Evolutionary conservation across 2,888 invertebrate species (phyloP).

Genomic region (Holacanthella duospinosa): DNA sequence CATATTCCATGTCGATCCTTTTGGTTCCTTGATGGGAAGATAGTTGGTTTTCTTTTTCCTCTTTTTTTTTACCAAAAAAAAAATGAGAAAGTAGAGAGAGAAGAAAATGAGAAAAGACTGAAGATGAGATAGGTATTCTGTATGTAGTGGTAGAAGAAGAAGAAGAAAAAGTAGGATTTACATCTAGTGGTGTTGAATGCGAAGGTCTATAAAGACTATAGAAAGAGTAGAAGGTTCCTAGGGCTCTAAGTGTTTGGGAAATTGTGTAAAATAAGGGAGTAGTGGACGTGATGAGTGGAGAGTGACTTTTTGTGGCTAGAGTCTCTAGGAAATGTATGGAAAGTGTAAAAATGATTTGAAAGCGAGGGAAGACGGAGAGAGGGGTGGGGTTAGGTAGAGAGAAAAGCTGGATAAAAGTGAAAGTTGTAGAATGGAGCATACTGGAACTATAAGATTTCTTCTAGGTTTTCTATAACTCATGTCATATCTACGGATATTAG

Average conservation of each 20-base stretch:
- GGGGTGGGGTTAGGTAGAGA: neutral
- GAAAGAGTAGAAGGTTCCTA: neutral
- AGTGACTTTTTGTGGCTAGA: neutral
- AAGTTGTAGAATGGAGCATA: too few species aligned
- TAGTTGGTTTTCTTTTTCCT: too few species aligned
- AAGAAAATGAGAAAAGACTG: neutral
- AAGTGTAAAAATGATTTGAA: neutral
- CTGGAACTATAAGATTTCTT: too few species aligned
- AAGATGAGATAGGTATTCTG: neutral
- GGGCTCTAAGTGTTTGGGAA: neutral
- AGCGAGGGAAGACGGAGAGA: neutral
- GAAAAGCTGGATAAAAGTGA: neutral
- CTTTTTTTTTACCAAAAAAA: neutral
- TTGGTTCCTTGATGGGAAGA: too few species aligned
- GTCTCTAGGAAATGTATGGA: neutral
- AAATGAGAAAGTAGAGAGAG: neutral
- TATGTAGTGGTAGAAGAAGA: neutral
- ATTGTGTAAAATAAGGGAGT: neutral
- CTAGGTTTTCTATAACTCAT: neutral
- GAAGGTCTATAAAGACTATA: neutral
- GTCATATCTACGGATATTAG: neutral
- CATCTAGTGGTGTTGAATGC: neutral
- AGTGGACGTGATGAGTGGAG: neutral
- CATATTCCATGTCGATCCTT: neutral
- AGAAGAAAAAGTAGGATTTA: neutral